Conservation (phyloP, 92 coral and sea anemone species). For the Montipora capitata region DNA sequence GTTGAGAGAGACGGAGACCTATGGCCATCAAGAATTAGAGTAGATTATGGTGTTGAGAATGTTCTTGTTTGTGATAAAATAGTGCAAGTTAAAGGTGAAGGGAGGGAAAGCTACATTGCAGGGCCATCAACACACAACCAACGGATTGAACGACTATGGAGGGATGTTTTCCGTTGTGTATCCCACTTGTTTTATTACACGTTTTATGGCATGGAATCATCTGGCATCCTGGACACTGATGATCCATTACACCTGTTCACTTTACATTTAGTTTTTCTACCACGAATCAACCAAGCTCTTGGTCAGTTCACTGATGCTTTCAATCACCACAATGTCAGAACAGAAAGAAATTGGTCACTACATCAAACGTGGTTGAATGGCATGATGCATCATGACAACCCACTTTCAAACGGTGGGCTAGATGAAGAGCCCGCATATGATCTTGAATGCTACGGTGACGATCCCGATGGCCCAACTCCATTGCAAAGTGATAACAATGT, state of each 20-base stretch:
- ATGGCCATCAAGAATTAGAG: slow-evolving; percentile 75
- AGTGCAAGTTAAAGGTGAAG: slow-evolving; percentile 67
- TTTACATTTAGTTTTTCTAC: slow-evolving; percentile 57
- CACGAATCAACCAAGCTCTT: slow-evolving; percentile 68
- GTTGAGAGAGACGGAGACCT: background rate
- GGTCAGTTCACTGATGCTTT: slow-evolving; percentile 63
- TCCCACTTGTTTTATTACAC: slow-evolving; percentile 64
- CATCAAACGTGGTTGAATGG: slow-evolving; percentile 81
- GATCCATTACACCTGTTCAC: slow-evolving; percentile 57
- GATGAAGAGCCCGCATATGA: slow-evolving; percentile 75
- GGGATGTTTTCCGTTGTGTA: slow-evolving; percentile 80
- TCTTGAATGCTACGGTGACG: slow-evolving; percentile 73
- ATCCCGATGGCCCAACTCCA: slow-evolving; percentile 27
- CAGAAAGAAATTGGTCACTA: slow-evolving; percentile 78
- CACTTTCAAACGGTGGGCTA: slow-evolving; percentile 51
- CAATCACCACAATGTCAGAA: slow-evolving; percentile 71
- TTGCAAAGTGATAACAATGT: slow-evolving; percentile 35
- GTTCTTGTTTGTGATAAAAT: slow-evolving; percentile 59
- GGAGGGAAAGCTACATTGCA: slow-evolving; percentile 65
- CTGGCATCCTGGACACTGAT: slow-evolving; percentile 70
- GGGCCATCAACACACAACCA: too few relatives aligned
- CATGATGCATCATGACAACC: slow-evolving; percentile 49
- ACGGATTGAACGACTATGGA: slow-evolving; percentile 59
- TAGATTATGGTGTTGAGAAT: slow-evolving; percentile 22
- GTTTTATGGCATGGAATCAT: slow-evolving; percentile 73